phyloP scores from a whole-genome alignment of 2,113 vertebrate genomes.

The Paradisaea rubra region DNA sequence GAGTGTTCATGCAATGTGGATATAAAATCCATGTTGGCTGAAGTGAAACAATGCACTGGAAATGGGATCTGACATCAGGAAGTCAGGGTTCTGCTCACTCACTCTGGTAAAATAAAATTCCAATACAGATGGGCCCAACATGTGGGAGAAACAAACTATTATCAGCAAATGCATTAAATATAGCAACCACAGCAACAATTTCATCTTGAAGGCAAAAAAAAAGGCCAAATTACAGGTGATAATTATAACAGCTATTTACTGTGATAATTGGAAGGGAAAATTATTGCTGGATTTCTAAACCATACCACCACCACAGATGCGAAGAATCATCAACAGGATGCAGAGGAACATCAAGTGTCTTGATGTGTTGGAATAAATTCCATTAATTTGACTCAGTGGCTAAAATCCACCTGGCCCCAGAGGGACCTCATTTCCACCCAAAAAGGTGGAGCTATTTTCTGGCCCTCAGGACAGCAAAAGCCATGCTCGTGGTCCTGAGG shows the following conservation, averaged over 20 bases:
- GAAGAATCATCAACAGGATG: background rate
- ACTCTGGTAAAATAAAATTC: slow-evolving; percentile 38
- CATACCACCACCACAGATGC: background rate
- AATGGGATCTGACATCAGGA: slow-evolving; percentile 45
- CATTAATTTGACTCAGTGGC: background rate
- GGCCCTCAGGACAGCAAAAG: background rate
- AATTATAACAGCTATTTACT: background rate
- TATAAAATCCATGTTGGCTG: slow-evolving; percentile 25
- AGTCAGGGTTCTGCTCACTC: slow-evolving; percentile 20
- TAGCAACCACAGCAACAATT: slow-evolving; percentile 32
- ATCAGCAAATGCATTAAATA: slow-evolving; percentile 20
- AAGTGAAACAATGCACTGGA: slow-evolving; percentile 21
- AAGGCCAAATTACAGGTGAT: background rate
- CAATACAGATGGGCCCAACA: slow-evolving; percentile 22
- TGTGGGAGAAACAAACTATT: slow-evolving; percentile 19
- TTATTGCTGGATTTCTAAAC: background rate
- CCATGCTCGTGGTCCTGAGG: fast-evolving
- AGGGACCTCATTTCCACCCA: background rate
- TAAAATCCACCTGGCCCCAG: background rate
- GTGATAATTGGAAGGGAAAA: background rate
- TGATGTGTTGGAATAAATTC: background rate
- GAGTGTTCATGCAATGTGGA: background rate
- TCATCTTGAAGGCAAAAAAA: background rate
- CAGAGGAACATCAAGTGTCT: background rate
- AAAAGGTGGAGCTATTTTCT: background rate